Evolutionary conservation across 2,113 vertebrate species (phyloP).

Genomic region (Pithys albifrons): DNA sequence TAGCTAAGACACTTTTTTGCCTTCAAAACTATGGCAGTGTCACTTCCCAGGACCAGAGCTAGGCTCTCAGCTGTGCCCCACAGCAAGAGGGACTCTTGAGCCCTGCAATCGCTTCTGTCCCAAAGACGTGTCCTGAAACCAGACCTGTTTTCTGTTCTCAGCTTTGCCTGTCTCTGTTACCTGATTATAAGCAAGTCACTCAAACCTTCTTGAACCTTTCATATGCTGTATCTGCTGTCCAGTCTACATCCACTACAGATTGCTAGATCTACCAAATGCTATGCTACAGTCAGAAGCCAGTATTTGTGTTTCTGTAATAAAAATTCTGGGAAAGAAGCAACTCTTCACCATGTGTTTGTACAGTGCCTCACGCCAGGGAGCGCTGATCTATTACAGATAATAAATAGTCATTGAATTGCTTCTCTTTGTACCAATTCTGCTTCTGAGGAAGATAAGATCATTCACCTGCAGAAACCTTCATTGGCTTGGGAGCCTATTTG

Average conservation of each 20-base stretch:
- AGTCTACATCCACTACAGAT: background rate
- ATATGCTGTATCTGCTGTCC: background rate
- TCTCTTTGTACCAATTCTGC: background rate
- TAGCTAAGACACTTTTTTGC: background rate
- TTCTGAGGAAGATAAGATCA: slow-evolving; percentile 17
- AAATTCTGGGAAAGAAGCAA: slow-evolving; percentile 25
- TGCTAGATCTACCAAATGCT: background rate
- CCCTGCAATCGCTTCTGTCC: background rate
- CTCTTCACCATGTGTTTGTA: background rate
- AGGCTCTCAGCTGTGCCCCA: background rate
- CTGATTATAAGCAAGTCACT: background rate
- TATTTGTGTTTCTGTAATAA: slow-evolving; percentile 19
- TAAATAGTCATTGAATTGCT: background rate
- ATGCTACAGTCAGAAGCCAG: background rate
- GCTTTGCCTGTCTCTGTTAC: background rate
- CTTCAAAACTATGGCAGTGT: background rate
- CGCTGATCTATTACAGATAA: slow-evolving; percentile 19
- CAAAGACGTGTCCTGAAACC: background rate
- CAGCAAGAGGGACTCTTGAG: background rate
- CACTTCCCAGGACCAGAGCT: background rate
- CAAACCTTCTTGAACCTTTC: background rate
- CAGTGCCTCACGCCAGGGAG: background rate
- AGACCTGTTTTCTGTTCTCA: background rate
- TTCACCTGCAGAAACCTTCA: slow-evolving; percentile 8
- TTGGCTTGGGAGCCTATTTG: background rate